Evolutionary conservation across 2,797 vertebrate species (phyloP).

Genomic region (Tinamus major): DNA sequence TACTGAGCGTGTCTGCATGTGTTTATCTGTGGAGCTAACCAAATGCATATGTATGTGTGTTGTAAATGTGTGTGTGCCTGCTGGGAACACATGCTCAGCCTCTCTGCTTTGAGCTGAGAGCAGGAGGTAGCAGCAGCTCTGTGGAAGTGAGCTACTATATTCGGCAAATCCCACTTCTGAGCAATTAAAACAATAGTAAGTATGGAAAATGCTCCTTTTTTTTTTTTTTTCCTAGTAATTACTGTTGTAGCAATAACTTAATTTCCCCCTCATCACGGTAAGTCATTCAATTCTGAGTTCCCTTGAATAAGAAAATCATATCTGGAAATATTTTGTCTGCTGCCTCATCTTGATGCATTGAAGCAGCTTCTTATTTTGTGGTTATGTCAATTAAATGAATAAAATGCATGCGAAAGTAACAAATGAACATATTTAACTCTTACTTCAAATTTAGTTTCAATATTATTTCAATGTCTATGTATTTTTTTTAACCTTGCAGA

Average conservation of each 20-base stretch:
- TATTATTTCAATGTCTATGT: not conserved
- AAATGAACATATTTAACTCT: not conserved
- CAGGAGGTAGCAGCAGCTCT: too few species aligned
- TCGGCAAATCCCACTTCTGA: not conserved
- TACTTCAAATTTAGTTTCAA: not conserved
- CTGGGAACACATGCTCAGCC: too few species aligned
- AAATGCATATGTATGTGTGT: too few species aligned
- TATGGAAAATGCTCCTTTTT: not conserved
- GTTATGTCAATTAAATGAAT: slow-evolving; percentile 15
- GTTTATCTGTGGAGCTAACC: too few species aligned
- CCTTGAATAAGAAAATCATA: not conserved
- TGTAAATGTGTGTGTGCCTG: too few species aligned
- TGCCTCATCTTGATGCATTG: slow-evolving; percentile 16
- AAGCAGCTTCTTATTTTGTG: not conserved
- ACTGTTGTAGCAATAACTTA: not conserved
- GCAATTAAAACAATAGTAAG: not conserved
- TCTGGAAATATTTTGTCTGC: not conserved
- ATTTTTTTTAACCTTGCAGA: not conserved
- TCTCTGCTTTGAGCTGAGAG: too few species aligned
- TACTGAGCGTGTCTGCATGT: too few species aligned
- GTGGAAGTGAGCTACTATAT: too few species aligned
- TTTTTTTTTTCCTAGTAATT: not conserved
- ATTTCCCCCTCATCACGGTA: not conserved
- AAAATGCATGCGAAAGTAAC: not conserved
- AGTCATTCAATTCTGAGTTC: not conserved